Percentiles rank a stretch among this genome's conserved stretches.
phyloP scores from a whole-genome alignment of 2,888 invertebrate species.

The Achlya flavicornis region DNA sequence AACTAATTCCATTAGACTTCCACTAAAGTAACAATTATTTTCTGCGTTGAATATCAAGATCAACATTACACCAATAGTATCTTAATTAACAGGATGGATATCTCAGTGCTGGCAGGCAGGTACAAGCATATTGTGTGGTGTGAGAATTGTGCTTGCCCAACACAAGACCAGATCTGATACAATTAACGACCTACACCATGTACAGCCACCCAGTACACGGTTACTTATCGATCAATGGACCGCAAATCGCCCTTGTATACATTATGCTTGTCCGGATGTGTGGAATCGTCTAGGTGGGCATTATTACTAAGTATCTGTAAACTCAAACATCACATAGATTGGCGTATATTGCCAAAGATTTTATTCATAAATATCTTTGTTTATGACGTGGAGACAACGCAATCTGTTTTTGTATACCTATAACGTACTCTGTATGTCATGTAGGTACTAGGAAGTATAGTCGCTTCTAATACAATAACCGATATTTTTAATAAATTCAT shows the following conservation, averaged over 20 bases:
- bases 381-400: background rate
- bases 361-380: background rate
- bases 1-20: background rate
- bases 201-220: slow-evolving; percentile 7
- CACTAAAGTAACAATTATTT: background rate
- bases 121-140: background rate
- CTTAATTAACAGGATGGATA: background rate
- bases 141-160: slow-evolving; percentile 13
- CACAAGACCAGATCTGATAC: slow-evolving; percentile 17
- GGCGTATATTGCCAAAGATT: background rate
- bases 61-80: background rate
- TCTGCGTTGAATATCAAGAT: background rate
- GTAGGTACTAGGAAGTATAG: too few relatives aligned
- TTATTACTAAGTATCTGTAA: background rate
- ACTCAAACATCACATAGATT: background rate
- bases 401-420: too few relatives aligned
- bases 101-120: background rate
- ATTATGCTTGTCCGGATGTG: slow-evolving; percentile 1
- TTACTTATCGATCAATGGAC: slow-evolving; percentile 11
- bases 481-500: too few relatives aligned
- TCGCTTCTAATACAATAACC: too few relatives aligned
- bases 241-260: slow-evolving; percentile 16
- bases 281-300: background rate
- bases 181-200: slow-evolving; percentile 16
- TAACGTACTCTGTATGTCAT: too few relatives aligned